Evolutionary conservation across 2,797 vertebrate genomes (phyloP), one percentile per base, ranked within the genome.

Genomic region (Echiichthys vipera): DNA sequence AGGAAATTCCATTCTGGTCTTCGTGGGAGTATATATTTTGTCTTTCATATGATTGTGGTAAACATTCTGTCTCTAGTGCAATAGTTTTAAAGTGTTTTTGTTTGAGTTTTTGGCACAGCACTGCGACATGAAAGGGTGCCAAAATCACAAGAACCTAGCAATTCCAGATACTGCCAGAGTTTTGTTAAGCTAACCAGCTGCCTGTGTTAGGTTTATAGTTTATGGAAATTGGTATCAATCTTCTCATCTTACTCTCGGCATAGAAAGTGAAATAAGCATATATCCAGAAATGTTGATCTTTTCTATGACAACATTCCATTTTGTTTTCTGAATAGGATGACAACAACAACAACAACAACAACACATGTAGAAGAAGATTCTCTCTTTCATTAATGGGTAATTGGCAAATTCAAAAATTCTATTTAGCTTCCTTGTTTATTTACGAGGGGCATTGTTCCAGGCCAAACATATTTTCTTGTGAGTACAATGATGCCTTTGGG

Each of bases 31-130:
- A n/a, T 6, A 14, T 45, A 39, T 58, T 47, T 10, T n/a, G n/a
- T n/a, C n/a, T 25, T 83, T 74, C 67, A 49, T 80, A 39, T 51
- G 34, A 49, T 53, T 55, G 42, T 30, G 4, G 4, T 61, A 25
- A 73, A 43, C 11, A 27, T 37, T 27, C 27, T 39, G 24, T 71
- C 54, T 76, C 13, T 18, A 24, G 65, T 46, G 13, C 71, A 40
- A 49, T 65, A 37, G 59, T 54, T 78, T 64, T 10, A 18, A 56
- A 40, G 42, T 47, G 7, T 9, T 32, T n/a, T 70, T 36, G 12
- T 36, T 36, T 36, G 70, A 68, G 45, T 40, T n/a, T n/a, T n/a
- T n/a, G n/a, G n/a, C n/a, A n/a, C n/a, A n/a, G n/a, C n/a, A n/a
- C n/a, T n/a, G n/a, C n/a, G n/a, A 11, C 0, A 3, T 3, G 45